A percentile compares a stretch with the other conserved stretches of the same genome.
Evolutionary conservation across 2,113 vertebrate genomes (phyloP).

Genomic region (Platycercus adscitus): DNA sequence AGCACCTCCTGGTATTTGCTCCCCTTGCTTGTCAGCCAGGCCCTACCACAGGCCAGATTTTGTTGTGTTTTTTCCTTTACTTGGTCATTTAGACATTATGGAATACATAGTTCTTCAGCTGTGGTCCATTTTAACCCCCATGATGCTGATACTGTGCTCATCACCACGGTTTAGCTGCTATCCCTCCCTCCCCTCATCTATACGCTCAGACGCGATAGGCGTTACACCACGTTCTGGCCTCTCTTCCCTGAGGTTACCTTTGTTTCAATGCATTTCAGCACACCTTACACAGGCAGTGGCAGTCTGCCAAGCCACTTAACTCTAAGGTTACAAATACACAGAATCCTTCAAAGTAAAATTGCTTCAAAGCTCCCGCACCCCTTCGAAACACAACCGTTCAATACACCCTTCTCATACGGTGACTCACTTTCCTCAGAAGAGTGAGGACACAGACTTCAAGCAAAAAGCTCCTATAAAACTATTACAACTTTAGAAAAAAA

Average conservation of each 20-base stretch:
- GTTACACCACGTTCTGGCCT: background rate
- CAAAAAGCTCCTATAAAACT: slow-evolving; percentile 50
- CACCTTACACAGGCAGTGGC: background rate
- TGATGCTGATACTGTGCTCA: background rate
- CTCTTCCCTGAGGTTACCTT: slow-evolving; percentile 57
- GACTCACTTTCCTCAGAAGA: background rate
- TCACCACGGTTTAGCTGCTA: background rate
- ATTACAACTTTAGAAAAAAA: slow-evolving; percentile 30
- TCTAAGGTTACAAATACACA: background rate
- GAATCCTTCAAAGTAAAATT: background rate
- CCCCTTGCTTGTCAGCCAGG: background rate
- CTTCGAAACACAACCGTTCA: background rate
- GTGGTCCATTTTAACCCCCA: background rate
- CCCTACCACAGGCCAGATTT: background rate
- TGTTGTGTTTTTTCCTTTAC: background rate
- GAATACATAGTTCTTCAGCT: background rate
- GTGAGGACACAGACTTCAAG: background rate
- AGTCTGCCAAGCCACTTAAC: background rate
- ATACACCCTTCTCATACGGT: background rate
- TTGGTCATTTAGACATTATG: background rate
- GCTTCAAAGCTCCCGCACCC: background rate
- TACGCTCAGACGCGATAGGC: background rate
- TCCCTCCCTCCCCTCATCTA: background rate
- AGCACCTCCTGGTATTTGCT: background rate
- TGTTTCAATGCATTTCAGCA: background rate